Conservation (phyloP, 2,113 vertebrate species). For the Myotis yumanensis region DNA sequence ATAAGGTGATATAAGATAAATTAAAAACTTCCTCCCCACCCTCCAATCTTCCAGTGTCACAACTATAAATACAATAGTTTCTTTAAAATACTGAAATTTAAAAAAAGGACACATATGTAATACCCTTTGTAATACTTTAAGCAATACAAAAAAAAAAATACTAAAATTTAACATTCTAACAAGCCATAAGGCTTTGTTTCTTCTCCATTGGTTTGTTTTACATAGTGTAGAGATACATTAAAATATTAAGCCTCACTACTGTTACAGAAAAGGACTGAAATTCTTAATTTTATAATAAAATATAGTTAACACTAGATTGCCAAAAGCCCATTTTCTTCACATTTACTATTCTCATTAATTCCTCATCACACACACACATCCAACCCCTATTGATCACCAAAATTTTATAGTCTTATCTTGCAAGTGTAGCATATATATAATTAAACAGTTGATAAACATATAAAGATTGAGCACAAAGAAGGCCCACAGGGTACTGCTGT, state of each 20-base stretch:
- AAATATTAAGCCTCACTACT: conserved; percentile 20
- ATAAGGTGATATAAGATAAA: conserved; percentile 4
- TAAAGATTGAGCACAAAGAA: conserved; percentile 88
- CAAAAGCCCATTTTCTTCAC: conserved; percentile 22
- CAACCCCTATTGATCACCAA: conserved; percentile 83
- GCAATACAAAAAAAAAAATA: no score
- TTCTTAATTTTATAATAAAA: conserved; percentile 35
- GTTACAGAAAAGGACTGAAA: background rate
- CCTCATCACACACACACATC: background rate
- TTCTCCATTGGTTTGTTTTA: conserved; percentile 31
- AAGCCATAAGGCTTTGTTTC: conserved; percentile 28
- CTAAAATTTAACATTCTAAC: background rate
- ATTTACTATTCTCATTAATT: conserved; percentile 27
- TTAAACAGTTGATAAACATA: conserved; percentile 91
- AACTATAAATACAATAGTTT: conserved; percentile 8
- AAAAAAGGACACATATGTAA: no score
- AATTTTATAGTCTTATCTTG: conserved; percentile 91
- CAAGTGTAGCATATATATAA: conserved; percentile 87
- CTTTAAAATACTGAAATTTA: conserved; percentile 49
- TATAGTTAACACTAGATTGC: conserved; percentile 41
- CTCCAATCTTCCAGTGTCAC: background rate
- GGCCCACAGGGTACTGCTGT: conserved; percentile 80
- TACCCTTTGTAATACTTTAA: no score
- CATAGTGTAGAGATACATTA: background rate
- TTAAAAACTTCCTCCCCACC: background rate